phyloP scores from a whole-genome alignment of 2,113 vertebrate species.

The Choloepus hoffmanni region DNA sequence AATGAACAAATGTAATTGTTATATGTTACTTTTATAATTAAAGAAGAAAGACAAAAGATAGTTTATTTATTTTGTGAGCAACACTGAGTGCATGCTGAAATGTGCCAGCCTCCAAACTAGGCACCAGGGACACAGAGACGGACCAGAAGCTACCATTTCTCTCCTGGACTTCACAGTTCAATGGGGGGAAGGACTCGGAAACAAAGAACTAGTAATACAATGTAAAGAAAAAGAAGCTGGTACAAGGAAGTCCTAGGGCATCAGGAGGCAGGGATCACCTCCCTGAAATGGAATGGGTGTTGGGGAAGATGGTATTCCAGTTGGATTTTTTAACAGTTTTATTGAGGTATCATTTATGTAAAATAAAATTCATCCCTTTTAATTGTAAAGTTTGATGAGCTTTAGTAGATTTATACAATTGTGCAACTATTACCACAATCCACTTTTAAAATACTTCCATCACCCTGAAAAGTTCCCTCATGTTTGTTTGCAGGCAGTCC shows the following conservation, averaged over 20 bases:
- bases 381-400: not conserved
- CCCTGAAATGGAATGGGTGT: not conserved
- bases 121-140: not conserved
- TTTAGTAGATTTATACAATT: not conserved
- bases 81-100: not conserved
- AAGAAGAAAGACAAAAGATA: not conserved
- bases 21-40: not conserved
- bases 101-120: not conserved
- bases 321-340: constrained; percentile 20
- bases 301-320: not conserved
- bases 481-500: not conserved
- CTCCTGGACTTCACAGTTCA: not conserved
- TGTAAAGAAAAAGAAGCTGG: not conserved
- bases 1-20: not conserved
- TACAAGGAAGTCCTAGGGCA: not conserved
- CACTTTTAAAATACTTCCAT: not conserved
- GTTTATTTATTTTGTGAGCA: not conserved
- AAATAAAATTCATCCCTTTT: not conserved
- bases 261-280: not conserved
- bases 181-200: not conserved
- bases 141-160: not conserved
- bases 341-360: not conserved
- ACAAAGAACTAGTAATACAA: not conserved
- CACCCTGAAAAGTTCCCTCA: too few species aligned
- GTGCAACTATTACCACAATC: not conserved